phyloP scores from a whole-genome alignment of 2,888 invertebrate genomes.

The Eupelmus urozonus region DNA sequence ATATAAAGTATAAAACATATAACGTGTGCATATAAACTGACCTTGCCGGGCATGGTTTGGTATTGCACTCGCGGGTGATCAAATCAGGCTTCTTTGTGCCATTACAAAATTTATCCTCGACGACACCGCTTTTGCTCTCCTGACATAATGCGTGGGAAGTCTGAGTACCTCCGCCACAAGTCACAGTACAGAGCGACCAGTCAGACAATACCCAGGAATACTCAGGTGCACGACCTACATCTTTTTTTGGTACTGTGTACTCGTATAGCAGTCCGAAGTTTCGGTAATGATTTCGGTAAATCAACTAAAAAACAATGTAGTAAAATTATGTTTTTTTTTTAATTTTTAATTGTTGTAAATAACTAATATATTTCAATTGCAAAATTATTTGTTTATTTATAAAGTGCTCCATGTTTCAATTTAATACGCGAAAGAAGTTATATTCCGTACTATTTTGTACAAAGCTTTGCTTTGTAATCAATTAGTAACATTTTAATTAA shows the following conservation, averaged over 20 bases:
- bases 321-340: no score
- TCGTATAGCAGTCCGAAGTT: conserved; percentile 91
- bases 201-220: conserved; percentile 88
- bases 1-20: no score
- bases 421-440: no score
- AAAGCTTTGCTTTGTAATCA: no score
- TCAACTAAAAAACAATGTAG: conserved; percentile 66
- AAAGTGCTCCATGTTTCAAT: no score
- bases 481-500: no score
- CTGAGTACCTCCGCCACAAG: conserved; percentile 88
- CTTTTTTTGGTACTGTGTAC: conserved; percentile 86
- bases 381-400: no score
- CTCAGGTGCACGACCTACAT: conserved; percentile 80
- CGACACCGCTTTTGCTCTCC: conserved; percentile 82
- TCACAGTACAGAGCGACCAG: conserved; percentile 88
- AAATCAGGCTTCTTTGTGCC: conserved; percentile 75
- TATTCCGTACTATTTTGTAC: no score
- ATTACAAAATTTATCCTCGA: conserved; percentile 80
- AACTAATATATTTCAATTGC: no score
- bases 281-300: conserved; percentile 79
- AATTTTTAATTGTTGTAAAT: no score
- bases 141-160: conserved; percentile 80
- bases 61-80: conserved; percentile 77
- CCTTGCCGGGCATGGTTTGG: conserved; percentile 78
- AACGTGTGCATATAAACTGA: no score